phyloP scores from a whole-genome alignment of 2,888 invertebrate genomes.

The Acrobasis consociella region DNA sequence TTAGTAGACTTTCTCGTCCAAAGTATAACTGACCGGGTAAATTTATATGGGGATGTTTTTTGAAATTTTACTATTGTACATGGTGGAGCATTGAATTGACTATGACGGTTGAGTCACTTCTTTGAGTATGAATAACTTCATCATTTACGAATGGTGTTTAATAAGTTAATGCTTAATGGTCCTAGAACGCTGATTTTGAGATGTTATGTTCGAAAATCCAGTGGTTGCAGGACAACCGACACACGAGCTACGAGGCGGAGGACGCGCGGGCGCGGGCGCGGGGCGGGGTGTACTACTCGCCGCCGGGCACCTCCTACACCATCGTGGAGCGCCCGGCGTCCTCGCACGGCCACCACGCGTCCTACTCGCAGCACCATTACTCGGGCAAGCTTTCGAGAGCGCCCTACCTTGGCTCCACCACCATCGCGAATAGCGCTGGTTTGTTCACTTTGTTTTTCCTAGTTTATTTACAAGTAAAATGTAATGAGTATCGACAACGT shows the following conservation, averaged over 20 bases:
- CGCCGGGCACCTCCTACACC: conserved; percentile 94
- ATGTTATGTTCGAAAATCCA: conserved; percentile 45
- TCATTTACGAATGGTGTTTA: too few relatives aligned
- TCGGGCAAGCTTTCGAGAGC: conserved; percentile 77
- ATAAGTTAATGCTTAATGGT: too few relatives aligned
- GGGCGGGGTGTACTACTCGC: conserved; percentile 91
- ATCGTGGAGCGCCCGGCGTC: conserved; percentile 92
- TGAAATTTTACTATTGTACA: too few relatives aligned
- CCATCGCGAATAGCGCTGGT: conserved; percentile 80
- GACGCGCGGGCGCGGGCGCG: conserved; percentile 81
- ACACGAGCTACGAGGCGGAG: conserved; percentile 77
- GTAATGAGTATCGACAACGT: too few relatives aligned
- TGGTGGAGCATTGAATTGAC: too few relatives aligned
- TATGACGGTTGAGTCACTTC: too few relatives aligned
- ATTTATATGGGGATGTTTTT: too few relatives aligned
- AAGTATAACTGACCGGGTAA: too few relatives aligned
- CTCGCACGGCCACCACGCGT: conserved; percentile 85
- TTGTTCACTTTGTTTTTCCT: conserved; percentile 6
- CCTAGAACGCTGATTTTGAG: conserved; percentile 9
- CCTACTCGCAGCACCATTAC: conserved; percentile 84
- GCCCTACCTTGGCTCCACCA: conserved; percentile 87
- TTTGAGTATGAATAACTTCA: neutral
- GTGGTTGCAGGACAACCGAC: conserved; percentile 77
- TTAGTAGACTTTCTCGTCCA: too few relatives aligned
- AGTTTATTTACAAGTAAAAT: too few relatives aligned